phyloP scores from a whole-genome alignment of 2,113 vertebrate genomes.

The Dicerorhinus sumatrensis region DNA sequence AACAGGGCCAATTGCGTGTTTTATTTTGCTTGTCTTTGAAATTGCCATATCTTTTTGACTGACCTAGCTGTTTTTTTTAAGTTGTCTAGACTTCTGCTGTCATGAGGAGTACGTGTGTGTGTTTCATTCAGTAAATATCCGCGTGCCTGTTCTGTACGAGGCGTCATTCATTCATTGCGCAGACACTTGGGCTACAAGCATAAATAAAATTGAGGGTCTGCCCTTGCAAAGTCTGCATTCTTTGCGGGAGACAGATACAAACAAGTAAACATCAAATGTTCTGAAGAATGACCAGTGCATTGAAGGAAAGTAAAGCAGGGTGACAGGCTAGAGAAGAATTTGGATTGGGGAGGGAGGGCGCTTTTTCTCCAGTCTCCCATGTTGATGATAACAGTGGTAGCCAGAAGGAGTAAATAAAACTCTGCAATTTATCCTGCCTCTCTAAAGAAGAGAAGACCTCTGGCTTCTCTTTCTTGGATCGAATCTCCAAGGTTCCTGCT shows the following conservation, averaged over 20 bases:
- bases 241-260: background rate
- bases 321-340: background rate
- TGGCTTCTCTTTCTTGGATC: background rate
- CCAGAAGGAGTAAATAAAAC: background rate
- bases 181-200: background rate
- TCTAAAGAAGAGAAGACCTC: background rate
- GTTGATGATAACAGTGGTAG: background rate
- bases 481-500: background rate
- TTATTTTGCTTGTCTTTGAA: background rate
- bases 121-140: background rate
- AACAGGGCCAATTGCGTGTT: background rate
- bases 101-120: background rate
- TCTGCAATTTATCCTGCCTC: background rate
- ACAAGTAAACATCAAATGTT: background rate
- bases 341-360: background rate
- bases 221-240: fast-evolving
- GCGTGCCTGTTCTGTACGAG: too few species aligned
- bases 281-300: background rate
- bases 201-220: background rate
- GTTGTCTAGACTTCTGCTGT: background rate
- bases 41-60: background rate
- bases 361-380: background rate
- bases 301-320: too few species aligned
- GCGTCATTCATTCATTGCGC: background rate
- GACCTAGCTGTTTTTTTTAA: background rate